Conservation (phyloP, 2,888 invertebrate genomes). For the Prionchulus punctatus region DNA sequence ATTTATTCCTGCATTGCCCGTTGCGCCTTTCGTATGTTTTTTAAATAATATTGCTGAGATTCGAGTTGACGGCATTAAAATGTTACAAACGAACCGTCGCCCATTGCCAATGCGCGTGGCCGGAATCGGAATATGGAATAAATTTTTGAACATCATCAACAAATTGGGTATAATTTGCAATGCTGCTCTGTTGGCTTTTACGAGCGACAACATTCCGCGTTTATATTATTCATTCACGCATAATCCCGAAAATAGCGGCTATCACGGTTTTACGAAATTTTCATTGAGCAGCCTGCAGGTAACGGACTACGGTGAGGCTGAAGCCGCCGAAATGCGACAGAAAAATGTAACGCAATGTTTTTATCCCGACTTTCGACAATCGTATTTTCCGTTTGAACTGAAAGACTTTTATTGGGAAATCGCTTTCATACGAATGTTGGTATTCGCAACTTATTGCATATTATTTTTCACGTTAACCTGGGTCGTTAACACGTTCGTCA, state of each 20-base stretch:
- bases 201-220: neutral
- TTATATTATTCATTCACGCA: neutral
- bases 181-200: slow-evolving; percentile 1
- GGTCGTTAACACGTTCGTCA: neutral
- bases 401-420: too few relatives aligned
- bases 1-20: neutral
- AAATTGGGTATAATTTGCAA: slow-evolving; percentile 2
- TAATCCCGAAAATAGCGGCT: neutral
- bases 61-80: neutral
- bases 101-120: slow-evolving; percentile 41
- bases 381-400: too few relatives aligned
- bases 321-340: too few relatives aligned
- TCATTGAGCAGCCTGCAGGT: neutral
- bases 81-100: slow-evolving; percentile 40
- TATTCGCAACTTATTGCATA: neutral
- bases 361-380: neutral
- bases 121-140: slow-evolving; percentile 1
- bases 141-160: neutral
- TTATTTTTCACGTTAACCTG: neutral
- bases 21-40: neutral
- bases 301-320: too few relatives aligned
- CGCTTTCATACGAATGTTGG: neutral
- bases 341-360: neutral
- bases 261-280: neutral
- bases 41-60: slow-evolving; percentile 1